Evolutionary conservation across 1,140 invertebrate species (phyloP), one percentile per base, ranked within the genome.

Genomic region (Calephelis nemesis): DNA sequence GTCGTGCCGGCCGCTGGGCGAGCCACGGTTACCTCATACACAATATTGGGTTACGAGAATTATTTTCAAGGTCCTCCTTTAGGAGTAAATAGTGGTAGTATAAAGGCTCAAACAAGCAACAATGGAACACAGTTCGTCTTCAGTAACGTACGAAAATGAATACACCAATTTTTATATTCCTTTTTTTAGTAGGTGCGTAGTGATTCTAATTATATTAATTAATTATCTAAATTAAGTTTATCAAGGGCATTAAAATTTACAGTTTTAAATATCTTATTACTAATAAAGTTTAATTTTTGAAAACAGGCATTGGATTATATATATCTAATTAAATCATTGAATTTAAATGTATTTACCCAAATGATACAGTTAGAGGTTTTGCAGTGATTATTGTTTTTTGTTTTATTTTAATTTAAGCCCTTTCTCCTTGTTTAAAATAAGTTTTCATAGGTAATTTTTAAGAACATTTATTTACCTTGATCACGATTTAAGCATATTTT

Each of bases 11-110:
- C 70, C 76, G 76, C 76, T 87, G 86, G 86, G 85, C 81, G 86
- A 88, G 85, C 84, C 85, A 70, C 82, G 76, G 78, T 79, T 90
- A 90, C 88, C 86, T 91, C 87, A 91, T 77, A 84, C 85, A 84
- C 88, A 88, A 91, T 91, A 91, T 88, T 87, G 83, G 85, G 84
- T 88, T 88, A 91, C 88, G 87, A 89, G 84, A 88, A 88, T 88
- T 88, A 86, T 87, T 84, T 83, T 87, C 88, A 91, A 91, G 87
- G 88, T 76, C 82, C 78, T 73, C 84, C 79, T 88, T 88, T 88
- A 78, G 85, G 83, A 85, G 77, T 81, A 89, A 91, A 90, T 87
- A 89, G 81, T 82, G 74, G 76, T 75, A 82, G 85, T 91, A 91
- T 91, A 91, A 90, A 91, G 82, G 74, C 84, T 75, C 85, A 84